Evolutionary conservation across 2,888 invertebrate species (phyloP).

Genomic region (Eumerus sabulonum): DNA sequence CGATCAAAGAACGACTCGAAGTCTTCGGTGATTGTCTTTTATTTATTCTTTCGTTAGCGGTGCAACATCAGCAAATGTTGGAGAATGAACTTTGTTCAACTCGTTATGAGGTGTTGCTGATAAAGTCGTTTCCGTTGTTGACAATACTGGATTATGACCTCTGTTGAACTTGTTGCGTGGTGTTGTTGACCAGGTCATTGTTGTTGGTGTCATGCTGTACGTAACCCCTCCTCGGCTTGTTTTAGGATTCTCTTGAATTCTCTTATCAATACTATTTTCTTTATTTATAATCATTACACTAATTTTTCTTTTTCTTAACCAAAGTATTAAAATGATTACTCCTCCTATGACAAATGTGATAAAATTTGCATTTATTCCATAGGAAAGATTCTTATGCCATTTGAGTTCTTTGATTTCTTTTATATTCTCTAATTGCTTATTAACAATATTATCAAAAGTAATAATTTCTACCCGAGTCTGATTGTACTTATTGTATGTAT

Average conservation of each 20-base stretch:
- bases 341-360: conserved; percentile 4
- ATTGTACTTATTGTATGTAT: too few species aligned
- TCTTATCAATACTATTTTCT: not conserved
- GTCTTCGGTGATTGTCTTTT: too few species aligned
- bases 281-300: not conserved
- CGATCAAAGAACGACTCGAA: too few species aligned
- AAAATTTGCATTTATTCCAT: conserved; percentile 3
- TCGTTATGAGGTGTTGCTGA: too few species aligned
- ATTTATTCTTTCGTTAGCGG: too few species aligned
- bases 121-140: too few species aligned
- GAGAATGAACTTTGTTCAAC: too few species aligned
- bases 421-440: conserved; percentile 8
- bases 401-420: conserved; percentile 22
- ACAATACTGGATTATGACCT: too few species aligned
- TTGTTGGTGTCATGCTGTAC: too few species aligned
- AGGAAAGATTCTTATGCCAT: conserved; percentile 12
- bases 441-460: conserved; percentile 12
- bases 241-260: not conserved
- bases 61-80: too few species aligned
- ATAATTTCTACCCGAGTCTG: conserved; percentile 1
- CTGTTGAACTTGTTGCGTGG: too few species aligned
- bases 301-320: conserved; percentile 5
- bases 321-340: conserved; percentile 7
- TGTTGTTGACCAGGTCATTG: too few species aligned
- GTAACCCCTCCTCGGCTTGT: not conserved